These are phyloP conservation scores for Drosophila algonquin DNA, from an alignment of 2,888 invertebrate genomes.

Conservation along the genomic window DNA sequence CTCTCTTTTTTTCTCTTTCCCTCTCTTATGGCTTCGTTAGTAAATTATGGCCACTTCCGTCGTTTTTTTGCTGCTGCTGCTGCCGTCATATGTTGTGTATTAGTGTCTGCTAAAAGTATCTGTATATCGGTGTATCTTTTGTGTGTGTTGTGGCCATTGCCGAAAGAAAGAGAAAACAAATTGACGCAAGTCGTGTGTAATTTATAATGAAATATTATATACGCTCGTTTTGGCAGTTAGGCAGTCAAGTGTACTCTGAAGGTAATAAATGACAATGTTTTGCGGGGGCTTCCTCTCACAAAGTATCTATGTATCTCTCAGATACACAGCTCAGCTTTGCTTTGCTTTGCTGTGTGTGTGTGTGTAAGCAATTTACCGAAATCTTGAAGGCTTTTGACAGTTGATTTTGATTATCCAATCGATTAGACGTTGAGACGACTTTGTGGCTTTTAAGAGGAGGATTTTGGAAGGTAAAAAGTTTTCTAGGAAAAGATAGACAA, in stretches of 20 bases:
- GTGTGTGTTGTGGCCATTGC: conserved; percentile 53
- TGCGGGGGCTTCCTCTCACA: conserved; percentile 17
- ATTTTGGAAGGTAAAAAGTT: not conserved
- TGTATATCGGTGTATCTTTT: conserved; percentile 22
- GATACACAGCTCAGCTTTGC: not conserved
- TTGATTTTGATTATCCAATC: conserved; percentile 37
- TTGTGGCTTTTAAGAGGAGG: not conserved
- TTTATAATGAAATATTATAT: conserved; percentile 78
- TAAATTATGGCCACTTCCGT: conserved; percentile 78
- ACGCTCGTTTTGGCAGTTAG: conserved; percentile 70
- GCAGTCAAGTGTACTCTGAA: conserved; percentile 70
- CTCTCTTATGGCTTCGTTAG: conserved; percentile 68
- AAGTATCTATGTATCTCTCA: conserved; percentile 3
- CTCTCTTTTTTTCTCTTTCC: conserved; percentile 53
- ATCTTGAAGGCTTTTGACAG: conserved; percentile 28
- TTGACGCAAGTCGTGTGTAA: conserved; percentile 79
- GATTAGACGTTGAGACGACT: conserved; percentile 10
- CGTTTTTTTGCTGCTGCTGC: conserved; percentile 43
- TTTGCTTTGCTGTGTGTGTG: conserved; percentile 1
- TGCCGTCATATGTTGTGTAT: conserved; percentile 53
- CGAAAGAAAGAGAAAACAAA: conserved; percentile 63
- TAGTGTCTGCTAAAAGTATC: conserved; percentile 23
- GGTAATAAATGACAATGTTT: conserved; percentile 73
- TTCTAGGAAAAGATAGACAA: not conserved
- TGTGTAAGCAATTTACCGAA: conserved; percentile 25